Evolutionary conservation across 30 jellyfish, hydroid and myxozoan species (phyloP).

Genomic region (Nemopilema nomurai): DNA sequence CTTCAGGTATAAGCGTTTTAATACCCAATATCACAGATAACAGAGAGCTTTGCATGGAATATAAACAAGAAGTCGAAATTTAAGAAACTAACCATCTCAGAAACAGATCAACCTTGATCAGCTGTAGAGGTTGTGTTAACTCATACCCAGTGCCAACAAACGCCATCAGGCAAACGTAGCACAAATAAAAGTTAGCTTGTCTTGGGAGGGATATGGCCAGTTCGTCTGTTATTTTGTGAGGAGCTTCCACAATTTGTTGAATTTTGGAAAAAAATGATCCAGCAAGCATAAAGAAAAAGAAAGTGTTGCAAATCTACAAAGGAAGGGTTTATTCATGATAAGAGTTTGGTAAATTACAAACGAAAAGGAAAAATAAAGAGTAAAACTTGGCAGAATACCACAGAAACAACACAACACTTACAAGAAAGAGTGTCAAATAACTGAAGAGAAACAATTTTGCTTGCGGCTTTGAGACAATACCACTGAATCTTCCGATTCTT

Average conservation of each 20-base stretch:
- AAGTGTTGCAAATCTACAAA: conserved; percentile 88
- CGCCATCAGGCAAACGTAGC: conserved; percentile 71
- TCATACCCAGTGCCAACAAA: conserved; percentile 84
- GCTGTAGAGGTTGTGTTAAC: conserved; percentile 62
- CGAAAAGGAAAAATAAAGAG: too few species aligned
- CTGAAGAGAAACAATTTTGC: conserved; percentile 64
- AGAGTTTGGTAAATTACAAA: neutral
- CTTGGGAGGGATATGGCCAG: conserved; percentile 87
- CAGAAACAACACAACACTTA: conserved; percentile 7
- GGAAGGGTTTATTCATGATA: neutral
- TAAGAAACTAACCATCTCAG: neutral
- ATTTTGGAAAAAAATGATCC: conserved; percentile 78
- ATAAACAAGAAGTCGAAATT: neutral
- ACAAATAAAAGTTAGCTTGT: conserved; percentile 86
- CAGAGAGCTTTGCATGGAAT: too few species aligned
- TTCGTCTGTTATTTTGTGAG: conserved; percentile 59
- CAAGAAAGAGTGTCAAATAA: conserved; percentile 47
- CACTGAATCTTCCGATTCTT: conserved; percentile 71
- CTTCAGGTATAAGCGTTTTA: too few species aligned
- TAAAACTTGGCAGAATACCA: too few species aligned
- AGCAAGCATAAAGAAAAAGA: conserved; percentile 86
- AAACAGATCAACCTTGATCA: neutral
- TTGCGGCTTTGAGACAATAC: conserved; percentile 60
- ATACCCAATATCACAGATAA: too few species aligned
- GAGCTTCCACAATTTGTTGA: conserved; percentile 50